phyloP scores from a whole-genome alignment of 2,888 invertebrate species.

The Cosmia trapezina region DNA sequence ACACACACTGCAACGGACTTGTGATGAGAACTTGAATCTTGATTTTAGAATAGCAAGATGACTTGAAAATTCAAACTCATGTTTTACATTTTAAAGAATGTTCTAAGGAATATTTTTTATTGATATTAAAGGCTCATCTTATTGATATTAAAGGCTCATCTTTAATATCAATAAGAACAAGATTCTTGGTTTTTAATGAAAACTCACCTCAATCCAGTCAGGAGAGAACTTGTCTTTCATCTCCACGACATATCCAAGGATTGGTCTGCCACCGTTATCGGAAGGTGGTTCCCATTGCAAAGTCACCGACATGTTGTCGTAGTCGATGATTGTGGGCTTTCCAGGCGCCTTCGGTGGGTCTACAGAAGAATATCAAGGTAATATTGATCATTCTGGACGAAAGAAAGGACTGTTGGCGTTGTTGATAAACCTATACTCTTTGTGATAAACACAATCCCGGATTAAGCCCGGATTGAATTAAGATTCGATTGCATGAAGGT shows the following conservation, averaged over 20 bases:
- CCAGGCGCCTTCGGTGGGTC: conserved; percentile 97
- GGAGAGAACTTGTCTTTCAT: conserved; percentile 97
- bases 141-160: too few relatives aligned
- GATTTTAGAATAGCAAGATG: not conserved
- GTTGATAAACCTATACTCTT: too few relatives aligned
- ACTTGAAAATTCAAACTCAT: too few relatives aligned
- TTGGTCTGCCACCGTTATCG: conserved; percentile 97
- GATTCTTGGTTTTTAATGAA: not conserved
- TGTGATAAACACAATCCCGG: not conserved
- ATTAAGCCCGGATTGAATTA: not conserved
- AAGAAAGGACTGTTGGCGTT: not conserved
- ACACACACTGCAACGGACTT: not conserved
- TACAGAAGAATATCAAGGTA: conserved; percentile 68
- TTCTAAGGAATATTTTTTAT: too few relatives aligned
- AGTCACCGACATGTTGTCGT: conserved; percentile 97
- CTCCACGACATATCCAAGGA: conserved; percentile 96
- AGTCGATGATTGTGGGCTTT: conserved; percentile 97
- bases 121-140: too few relatives aligned
- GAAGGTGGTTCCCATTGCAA: conserved; percentile 97
- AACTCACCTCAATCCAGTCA: conserved; percentile 93
- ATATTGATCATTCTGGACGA: conserved; percentile 8
- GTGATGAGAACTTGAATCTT: not conserved
- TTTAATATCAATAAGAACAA: not conserved
- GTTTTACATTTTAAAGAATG: too few relatives aligned
- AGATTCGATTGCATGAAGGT: not conserved